Conservation (phyloP, 2,113 vertebrate genomes). For the Canis aureus region DNA sequence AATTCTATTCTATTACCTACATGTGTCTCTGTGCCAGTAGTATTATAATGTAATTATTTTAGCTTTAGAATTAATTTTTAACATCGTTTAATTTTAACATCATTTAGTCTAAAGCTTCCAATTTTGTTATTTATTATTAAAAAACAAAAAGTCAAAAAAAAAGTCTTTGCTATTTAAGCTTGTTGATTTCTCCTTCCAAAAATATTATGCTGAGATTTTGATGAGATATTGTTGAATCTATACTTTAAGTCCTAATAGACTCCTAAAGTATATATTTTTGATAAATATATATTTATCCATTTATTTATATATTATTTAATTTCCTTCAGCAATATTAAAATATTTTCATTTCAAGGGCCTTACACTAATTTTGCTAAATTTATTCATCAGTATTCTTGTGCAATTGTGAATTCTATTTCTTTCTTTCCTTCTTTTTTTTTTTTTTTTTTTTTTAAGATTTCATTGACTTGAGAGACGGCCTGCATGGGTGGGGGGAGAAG, state of each 20-base stretch:
- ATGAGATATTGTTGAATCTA: background rate
- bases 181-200: background rate
- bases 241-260: background rate
- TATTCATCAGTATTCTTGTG: background rate
- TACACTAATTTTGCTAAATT: background rate
- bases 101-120: background rate
- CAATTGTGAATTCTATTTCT: background rate
- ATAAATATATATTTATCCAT: background rate
- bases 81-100: background rate
- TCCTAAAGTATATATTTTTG: background rate
- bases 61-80: background rate
- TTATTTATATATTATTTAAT: background rate
- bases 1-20: background rate
- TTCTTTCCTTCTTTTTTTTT: background rate
- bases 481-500: no score
- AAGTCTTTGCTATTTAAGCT: background rate
- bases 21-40: background rate
- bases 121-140: background rate
- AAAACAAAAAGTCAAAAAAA: background rate
- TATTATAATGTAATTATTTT: background rate
- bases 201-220: background rate
- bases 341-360: background rate
- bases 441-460: background rate
- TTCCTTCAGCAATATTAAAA: background rate
- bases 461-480: no score